phyloP scores from a whole-genome alignment of 2,797 vertebrate species.

The Sebastolobus altivelis region DNA sequence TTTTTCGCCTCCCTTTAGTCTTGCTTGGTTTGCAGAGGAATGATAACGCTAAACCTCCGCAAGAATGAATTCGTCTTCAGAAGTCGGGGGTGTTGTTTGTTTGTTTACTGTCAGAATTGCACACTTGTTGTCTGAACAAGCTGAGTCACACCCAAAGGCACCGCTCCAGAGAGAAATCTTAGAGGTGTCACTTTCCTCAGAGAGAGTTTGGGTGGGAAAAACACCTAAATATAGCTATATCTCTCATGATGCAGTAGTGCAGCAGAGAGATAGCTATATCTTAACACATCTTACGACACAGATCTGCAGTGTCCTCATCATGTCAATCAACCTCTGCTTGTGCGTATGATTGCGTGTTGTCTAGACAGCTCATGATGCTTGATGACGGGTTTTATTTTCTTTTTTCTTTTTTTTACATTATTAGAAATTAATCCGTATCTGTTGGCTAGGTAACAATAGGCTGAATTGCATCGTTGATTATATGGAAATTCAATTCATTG shows the following conservation, averaged over 20 bases:
- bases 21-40: slow-evolving; percentile 1
- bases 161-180: slow-evolving; percentile 13
- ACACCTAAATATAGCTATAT: slow-evolving; percentile 50
- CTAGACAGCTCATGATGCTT: background rate
- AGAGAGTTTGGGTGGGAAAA: slow-evolving; percentile 31
- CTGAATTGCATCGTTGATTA: background rate
- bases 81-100: background rate
- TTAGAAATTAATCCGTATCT: background rate
- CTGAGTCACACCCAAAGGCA: slow-evolving; percentile 24
- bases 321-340: slow-evolving; percentile 9
- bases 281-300: background rate
- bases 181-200: slow-evolving; percentile 41
- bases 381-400: background rate
- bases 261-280: slow-evolving; percentile 10
- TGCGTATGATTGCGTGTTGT: slow-evolving; percentile 15
- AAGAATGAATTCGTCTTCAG: background rate
- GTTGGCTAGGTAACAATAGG: background rate
- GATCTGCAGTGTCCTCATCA: background rate
- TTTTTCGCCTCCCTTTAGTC: background rate
- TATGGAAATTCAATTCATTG: background rate
- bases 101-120: slow-evolving; percentile 6
- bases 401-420: background rate
- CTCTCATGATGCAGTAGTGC: slow-evolving; percentile 34
- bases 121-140: slow-evolving; percentile 2
- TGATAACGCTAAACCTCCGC: background rate